Evolutionary conservation across 2,113 vertebrate species (phyloP).

Genomic region (Herpetotheres cachinnans): DNA sequence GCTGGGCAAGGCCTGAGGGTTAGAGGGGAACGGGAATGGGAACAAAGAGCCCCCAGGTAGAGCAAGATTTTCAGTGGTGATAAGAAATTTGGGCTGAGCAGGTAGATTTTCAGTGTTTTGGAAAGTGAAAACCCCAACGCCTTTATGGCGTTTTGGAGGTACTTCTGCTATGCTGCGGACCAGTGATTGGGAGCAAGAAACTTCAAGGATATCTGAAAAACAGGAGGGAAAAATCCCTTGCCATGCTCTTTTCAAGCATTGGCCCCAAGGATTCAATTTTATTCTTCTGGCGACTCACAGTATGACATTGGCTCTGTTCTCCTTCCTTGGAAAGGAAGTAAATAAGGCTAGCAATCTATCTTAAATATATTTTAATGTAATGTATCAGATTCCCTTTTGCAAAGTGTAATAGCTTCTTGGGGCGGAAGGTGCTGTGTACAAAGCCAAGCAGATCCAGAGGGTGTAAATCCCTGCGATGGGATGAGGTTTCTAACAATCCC

Average conservation of each 20-base stretch:
- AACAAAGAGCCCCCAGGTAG: neutral
- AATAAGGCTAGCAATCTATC: neutral
- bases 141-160: neutral
- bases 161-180: neutral
- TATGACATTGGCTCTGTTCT: neutral
- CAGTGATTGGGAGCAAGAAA: neutral
- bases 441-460: neutral
- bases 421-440: neutral
- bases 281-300: neutral
- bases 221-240: neutral
- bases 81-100: neutral
- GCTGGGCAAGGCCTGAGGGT: neutral
- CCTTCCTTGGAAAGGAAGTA: constrained; percentile 11
- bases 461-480: neutral
- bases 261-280: neutral
- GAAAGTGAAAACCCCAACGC: neutral
- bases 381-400: neutral
- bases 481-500: neutral
- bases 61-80: neutral
- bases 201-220: neutral
- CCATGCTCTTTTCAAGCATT: neutral
- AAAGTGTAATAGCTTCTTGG: neutral
- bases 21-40: neutral
- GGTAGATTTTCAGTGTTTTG: neutral
- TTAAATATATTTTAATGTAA: neutral